Evolutionary conservation across 2,888 invertebrate genomes (phyloP).

Genomic region (Sinhomidia bicolor): DNA sequence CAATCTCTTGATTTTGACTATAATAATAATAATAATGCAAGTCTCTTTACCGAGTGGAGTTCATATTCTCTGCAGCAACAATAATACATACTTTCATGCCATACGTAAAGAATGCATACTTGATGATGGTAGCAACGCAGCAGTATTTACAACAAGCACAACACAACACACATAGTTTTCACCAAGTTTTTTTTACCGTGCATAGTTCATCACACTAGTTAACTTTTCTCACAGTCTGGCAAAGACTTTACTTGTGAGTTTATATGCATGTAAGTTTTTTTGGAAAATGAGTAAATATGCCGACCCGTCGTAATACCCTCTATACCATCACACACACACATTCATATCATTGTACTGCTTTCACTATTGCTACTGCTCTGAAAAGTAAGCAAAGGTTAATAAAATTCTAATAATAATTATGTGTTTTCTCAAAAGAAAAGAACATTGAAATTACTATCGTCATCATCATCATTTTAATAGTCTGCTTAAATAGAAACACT

Average conservation of each 20-base stretch:
- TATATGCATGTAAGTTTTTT: neutral
- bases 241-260: neutral
- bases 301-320: neutral
- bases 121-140: no score
- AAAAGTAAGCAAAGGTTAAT: neutral
- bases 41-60: no score
- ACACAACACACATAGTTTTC: neutral
- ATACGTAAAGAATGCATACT: no score
- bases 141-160: no score
- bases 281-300: neutral
- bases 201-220: slow-evolving; percentile 37
- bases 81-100: neutral
- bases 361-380: neutral
- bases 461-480: slow-evolving; percentile 5
- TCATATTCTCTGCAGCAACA: no score
- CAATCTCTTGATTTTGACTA: slow-evolving; percentile 5
- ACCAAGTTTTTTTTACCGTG: neutral
- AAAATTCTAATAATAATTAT: neutral
- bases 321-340: neutral
- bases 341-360: neutral
- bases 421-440: neutral
- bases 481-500: neutral
- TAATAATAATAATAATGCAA: no score
- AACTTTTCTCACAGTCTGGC: neutral
- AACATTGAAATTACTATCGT: slow-evolving; percentile 3